A percentile compares a stretch with the other conserved stretches of the same genome.
Conservation (phyloP, 2,888 invertebrate species). For the Lasiommata megera region DNA sequence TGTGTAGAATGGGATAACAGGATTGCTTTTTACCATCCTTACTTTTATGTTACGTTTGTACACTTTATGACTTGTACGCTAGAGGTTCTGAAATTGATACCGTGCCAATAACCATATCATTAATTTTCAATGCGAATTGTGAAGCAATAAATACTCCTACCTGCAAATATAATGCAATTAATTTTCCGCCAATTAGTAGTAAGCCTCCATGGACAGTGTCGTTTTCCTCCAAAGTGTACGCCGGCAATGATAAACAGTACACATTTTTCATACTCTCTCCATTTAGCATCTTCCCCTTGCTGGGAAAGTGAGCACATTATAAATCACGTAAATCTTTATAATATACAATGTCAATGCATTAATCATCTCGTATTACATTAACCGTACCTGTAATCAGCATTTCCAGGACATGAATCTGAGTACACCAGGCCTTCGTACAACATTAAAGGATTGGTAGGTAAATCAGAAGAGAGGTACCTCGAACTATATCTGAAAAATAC, state of each 20-base stretch:
- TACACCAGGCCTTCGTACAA: conserved; percentile 48
- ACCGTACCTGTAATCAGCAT: conserved; percentile 45
- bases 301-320: conserved; percentile 36
- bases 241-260: conserved; percentile 61
- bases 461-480: conserved; percentile 39
- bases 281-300: conserved; percentile 43
- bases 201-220: conserved; percentile 62
- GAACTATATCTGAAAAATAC: conserved; percentile 48
- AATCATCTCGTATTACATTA: conserved; percentile 24
- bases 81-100: no score
- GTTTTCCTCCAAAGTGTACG: conserved; percentile 49
- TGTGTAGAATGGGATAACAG: no score
- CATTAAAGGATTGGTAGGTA: conserved; percentile 48
- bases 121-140: no score
- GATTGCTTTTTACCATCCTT: no score
- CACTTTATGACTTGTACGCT: no score
- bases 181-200: conserved; percentile 57
- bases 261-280: conserved; percentile 48
- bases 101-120: no score
- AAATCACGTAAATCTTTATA: conserved; percentile 13
- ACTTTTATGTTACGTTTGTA: no score
- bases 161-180: conserved; percentile 64
- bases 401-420: conserved; percentile 58
- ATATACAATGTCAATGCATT: neutral
- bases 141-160: conserved; percentile 28